These are phyloP conservation scores for Bombylius major DNA, from an alignment of 2,888 invertebrate species.

Conservation along the genomic window DNA sequence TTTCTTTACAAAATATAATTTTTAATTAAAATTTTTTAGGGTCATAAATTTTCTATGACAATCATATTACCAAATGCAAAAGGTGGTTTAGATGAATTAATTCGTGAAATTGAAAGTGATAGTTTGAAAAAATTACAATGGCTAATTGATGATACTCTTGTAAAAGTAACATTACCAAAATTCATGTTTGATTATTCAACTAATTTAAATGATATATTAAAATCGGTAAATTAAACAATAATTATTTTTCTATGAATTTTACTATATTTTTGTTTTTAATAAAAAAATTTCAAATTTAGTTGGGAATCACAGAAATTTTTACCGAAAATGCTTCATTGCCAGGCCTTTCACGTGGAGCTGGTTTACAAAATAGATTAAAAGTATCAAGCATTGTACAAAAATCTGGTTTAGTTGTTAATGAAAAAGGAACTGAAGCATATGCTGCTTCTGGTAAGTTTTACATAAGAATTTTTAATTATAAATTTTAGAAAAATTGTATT, in stretches of 20 bases:
- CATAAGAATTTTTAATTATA: too few relatives aligned
- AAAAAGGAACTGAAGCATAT: conserved; percentile 58
- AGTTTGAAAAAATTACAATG: conserved; percentile 44
- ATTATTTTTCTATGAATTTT: neutral
- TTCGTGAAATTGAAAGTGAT: conserved; percentile 43
- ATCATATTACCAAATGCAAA: conserved; percentile 54
- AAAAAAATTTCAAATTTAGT: conserved; percentile 32
- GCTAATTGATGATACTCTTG: conserved; percentile 43
- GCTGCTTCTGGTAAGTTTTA: conserved; percentile 49
- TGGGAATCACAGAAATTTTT: conserved; percentile 63
- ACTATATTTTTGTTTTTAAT: too few relatives aligned
- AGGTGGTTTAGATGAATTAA: conserved; percentile 47
- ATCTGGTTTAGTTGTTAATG: conserved; percentile 63
- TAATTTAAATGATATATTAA: conserved; percentile 45
- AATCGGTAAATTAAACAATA: conserved; percentile 39
- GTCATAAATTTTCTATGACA: conserved; percentile 60
- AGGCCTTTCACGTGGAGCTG: conserved; percentile 49
- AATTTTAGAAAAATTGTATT: too few relatives aligned
- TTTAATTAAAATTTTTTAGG: conserved; percentile 37
- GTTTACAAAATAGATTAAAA: conserved; percentile 38
- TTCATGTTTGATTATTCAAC: conserved; percentile 61
- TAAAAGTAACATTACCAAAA: conserved; percentile 56
- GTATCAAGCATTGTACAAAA: conserved; percentile 63
- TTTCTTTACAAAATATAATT: neutral
- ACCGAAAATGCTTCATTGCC: conserved; percentile 55